phyloP scores from a whole-genome alignment of 2,113 vertebrate species.

The Etheostoma cragini region DNA sequence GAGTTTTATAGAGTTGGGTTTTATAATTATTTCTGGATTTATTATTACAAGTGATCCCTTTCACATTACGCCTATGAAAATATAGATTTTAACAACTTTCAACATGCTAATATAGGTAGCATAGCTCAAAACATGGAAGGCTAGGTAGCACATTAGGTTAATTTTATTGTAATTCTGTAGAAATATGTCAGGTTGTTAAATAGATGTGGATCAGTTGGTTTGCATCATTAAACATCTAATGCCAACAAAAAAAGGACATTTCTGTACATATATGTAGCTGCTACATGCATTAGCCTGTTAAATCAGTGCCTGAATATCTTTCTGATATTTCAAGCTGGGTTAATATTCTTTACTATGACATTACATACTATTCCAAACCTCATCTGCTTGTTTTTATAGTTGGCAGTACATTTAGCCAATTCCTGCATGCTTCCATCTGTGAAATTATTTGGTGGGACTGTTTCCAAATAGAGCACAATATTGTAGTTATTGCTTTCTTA shows the following conservation, averaged over 20 bases:
- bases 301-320: not conserved
- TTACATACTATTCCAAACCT: not conserved
- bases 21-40: not conserved
- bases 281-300: not conserved
- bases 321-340: not conserved
- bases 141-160: not conserved
- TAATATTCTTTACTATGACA: constrained; percentile 14
- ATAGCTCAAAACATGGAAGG: not conserved
- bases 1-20: not conserved
- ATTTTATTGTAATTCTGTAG: not conserved
- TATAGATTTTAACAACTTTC: not conserved
- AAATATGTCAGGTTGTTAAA: not conserved
- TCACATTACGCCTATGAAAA: not conserved
- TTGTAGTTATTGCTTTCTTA: no score
- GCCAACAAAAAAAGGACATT: not conserved
- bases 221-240: not conserved
- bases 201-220: not conserved
- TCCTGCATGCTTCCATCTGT: constrained; percentile 26
- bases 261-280: not conserved
- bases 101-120: not conserved
- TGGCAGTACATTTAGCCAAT: not conserved
- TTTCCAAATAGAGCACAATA: constrained; percentile 34
- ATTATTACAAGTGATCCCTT: not conserved
- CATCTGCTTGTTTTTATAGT: constrained; percentile 3
- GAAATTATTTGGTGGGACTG: constrained; percentile 24